Base-by-base conservation (phyloP, 2,888 invertebrate species). In the Noctua fimbriata region DNA sequence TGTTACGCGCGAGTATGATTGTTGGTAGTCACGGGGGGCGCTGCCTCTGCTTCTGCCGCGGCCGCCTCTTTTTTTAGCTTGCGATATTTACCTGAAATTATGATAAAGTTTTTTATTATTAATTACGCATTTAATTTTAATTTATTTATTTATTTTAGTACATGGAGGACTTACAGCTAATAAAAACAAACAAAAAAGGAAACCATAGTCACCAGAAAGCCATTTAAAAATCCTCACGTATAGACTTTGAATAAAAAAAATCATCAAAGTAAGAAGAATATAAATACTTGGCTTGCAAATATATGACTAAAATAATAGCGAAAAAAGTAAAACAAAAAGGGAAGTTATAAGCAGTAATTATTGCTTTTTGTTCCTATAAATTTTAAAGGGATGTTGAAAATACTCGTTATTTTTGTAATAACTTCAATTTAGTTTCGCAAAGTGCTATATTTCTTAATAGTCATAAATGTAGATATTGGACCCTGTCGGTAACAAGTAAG, bases 21-120 rank as follows among this genome's bases (percentile, higher is more conserved):
- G 92, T 95, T 97, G 83, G 94, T 92, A 63, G 95, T 97, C 88
- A 96, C 96, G 16, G 94, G 96, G 21, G 95, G 95, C 74, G 94
- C 96, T 67, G 94, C 94, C 67, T 95, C 95, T 1, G 94, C 95
- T 47, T 96, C 96, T 18, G 94, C 95, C 16, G 96, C 95, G 4
- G 96, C 97, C 3, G 96, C 97, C 88, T 97, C 97, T 78, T 97
- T 97, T 91, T 97, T 97, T 81, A 98, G 95, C 92, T 98, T 98
- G 85, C 97, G 97, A 84, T 98, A 97, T 97, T 98, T 98, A 89
- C 95, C 98, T 98, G 92, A 94, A 87, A 74, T 77, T 2, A 24
- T 28, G 16, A 28, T 18, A n/a, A 63, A 63, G 18, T 32, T 32
- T 63, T 60, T 65, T 36, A 14, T n/a, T 36, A 36, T 36, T 65